Base-by-base conservation (phyloP, 2,888 invertebrate genomes). In the Sarcophaga subvicina region DNA sequence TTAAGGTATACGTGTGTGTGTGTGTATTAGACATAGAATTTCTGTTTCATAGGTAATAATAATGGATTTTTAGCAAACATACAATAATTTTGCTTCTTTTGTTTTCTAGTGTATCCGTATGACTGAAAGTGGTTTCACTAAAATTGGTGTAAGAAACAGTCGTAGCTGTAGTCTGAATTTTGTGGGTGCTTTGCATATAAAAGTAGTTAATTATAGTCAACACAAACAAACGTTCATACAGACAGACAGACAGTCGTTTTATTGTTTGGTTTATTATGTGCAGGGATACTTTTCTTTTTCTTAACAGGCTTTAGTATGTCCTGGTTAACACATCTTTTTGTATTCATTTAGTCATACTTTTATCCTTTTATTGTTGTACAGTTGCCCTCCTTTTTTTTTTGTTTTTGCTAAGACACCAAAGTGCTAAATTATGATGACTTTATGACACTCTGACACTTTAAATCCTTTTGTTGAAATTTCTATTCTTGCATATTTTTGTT, bases 141-240 rank as follows among this genome's bases (percentile, higher is more conserved):
- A 71, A 82, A 77, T 27, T 70, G 64, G 63, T 27, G 70, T 64
- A 70, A 73, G 45, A 25, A 88, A 70, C 20, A 37, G 37, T 37
- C 37, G 37, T 37, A 64, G 22, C 10, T 70, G 88, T 85, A 90
- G 86, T 90, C 88, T 88, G 88, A 90, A 89, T 90, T 88, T 88
- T 86, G 85, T 71, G 82, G 83, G 83, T 87, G 88, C 86, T 85
- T 91, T 91, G 92, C 91, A 91, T 91, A 90, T 89, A 90, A 89
- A 90, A 91, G 89, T 90, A 90, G 90, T 91, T 92, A 89, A 91
- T 91, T 91, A 91, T 90, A 88, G 88, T 88, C 78, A 54, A 79
- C 70, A 88, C 86, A 84, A 77, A 71, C 22, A 22, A 22, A 22
- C 22, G 22, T 22, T 22, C 49, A 27, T 37, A 71, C 76, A 62